Base-by-base conservation (phyloP, 2,888 invertebrate species). In the Ectobius pallidus region DNA sequence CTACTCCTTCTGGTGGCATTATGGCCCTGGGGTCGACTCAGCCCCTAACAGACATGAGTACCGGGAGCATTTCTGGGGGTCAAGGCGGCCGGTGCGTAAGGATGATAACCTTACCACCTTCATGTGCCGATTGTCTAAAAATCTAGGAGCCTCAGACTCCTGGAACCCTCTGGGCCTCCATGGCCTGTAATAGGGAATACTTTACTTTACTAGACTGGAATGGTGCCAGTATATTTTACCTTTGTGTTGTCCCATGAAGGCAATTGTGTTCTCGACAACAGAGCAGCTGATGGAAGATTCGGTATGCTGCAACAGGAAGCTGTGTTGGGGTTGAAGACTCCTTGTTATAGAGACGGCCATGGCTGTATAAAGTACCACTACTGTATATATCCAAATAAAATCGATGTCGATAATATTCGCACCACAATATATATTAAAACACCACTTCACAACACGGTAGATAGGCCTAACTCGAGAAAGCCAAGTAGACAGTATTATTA, bases 241-340 rank as follows among this genome's bases (percentile, higher is more conserved):
- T 65, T 65, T 65, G 46, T 46, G 44, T 44, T 65, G 65, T 65
- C 65, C 65, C 65, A 46, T 65, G 65, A 65, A 65, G 65, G 65
- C 65, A 46, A 46, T 65, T 25, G 44, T 65, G 46, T 44, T 65
- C 44, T 30, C 27, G 27, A 27, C 65, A 46, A 58, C 58, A n/a
- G n/a, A 30, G 30, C 58, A 58, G 58, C 30, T 30, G 14, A 16
- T 3, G 18, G 58, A 1, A 6, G 58, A 58, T 30, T 25, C 9
- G 7, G 22, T 3, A 14, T 20, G 52, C 52, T 52, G 52, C 25
- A 30, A 25, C 27, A 30, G 27, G 16, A 30, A 30, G 30, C 6
- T 34, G 34, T 58, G 14, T 2, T 58, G 58, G 58, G 58, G 58
- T 58, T 58, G 22, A 30, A 22, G 58, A 55, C 27, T 34, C 34